phyloP scores from a whole-genome alignment of 2,888 invertebrate genomes.

The Drosophila dives region DNA sequence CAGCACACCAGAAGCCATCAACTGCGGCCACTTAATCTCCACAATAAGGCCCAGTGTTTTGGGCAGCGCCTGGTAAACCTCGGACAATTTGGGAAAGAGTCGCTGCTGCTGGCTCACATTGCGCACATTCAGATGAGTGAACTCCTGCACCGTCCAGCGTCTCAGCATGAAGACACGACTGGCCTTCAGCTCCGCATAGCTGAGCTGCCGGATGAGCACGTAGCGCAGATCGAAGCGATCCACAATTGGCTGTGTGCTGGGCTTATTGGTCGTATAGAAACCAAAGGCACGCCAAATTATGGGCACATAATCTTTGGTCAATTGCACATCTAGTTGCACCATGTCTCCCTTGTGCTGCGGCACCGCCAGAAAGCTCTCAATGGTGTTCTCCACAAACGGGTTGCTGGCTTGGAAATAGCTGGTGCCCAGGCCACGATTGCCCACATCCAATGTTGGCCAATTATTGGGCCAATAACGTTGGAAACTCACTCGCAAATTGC shows the following conservation, averaged over 20 bases:
- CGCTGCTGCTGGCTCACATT: constrained; percentile 87
- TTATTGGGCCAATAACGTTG: constrained; percentile 94
- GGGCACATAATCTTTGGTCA: constrained; percentile 96
- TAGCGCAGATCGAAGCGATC: constrained; percentile 92
- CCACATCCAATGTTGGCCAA: constrained; percentile 96
- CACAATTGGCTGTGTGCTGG: constrained; percentile 87
- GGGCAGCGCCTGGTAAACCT: constrained; percentile 91
- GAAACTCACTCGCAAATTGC: constrained; percentile 92
- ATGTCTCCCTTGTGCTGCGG: constrained; percentile 96
- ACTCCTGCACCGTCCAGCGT: constrained; percentile 89
- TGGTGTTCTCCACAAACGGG: constrained; percentile 93
- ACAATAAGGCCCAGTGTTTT: constrained; percentile 95
- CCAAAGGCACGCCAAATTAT: constrained; percentile 98
- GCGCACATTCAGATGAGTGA: constrained; percentile 90
- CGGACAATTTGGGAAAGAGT: constrained; percentile 95
- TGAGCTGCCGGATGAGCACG: constrained; percentile 96
- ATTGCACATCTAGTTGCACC: constrained; percentile 98
- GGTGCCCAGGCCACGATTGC: constrained; percentile 96
- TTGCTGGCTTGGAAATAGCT: constrained; percentile 91
- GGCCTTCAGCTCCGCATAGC: constrained; percentile 93
- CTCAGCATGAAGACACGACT: constrained; percentile 92
- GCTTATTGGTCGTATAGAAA: constrained; percentile 87
- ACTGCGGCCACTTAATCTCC: constrained; percentile 98
- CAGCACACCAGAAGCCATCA: constrained; percentile 91
- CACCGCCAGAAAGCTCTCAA: constrained; percentile 96